Base-by-base conservation (phyloP, 2,113 vertebrate species). In the Zeus faber region DNA sequence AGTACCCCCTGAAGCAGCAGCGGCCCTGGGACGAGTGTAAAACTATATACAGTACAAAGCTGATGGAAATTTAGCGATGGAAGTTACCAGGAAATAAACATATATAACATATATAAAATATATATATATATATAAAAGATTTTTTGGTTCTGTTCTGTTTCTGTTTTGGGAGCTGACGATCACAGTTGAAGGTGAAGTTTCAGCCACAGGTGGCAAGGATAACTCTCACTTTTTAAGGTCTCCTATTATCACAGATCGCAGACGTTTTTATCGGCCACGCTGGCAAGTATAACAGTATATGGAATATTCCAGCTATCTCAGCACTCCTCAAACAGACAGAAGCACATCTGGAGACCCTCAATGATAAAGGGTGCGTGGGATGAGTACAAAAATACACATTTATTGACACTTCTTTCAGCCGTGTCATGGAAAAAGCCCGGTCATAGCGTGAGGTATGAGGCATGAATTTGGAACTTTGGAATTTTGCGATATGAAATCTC, bases 261-360 rank as follows among this genome's bases (percentile, higher is more conserved):
- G 63, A 48, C 40, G 68, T 37, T 33, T 54, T 66, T 65, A 56
- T 76, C 20, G 20, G 62, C 62, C 63, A 71, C 14, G 37, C 58
- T 75, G 65, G 74, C 70, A 62, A 65, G 60, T 51, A 8, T 5
- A 29, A 9, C 27, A 22, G 72, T 66, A 49, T 65, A 52, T 61
- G 55, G 67, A 77, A 70, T 80, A 70, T 76, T 72, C 65, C 70
- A 72, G 55, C 54, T 79, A 73, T 72, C 70, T 27, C 39, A 37
- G 39, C 64, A 68, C 49, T 25, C 52, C 62, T 61, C 50, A 21
- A 50, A 70, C 45, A 51, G 58, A 65, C 72, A 78, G 57, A 25
- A 55, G 52, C 69, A 81, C 76, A 83, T 85, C 84, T 86, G 82
- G 82, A 82, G 72, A 54, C 63, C 72, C 74, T 81, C 64, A 59